Base-by-base conservation (phyloP, 2,888 invertebrate genomes). In the Eristalis pertinax region DNA sequence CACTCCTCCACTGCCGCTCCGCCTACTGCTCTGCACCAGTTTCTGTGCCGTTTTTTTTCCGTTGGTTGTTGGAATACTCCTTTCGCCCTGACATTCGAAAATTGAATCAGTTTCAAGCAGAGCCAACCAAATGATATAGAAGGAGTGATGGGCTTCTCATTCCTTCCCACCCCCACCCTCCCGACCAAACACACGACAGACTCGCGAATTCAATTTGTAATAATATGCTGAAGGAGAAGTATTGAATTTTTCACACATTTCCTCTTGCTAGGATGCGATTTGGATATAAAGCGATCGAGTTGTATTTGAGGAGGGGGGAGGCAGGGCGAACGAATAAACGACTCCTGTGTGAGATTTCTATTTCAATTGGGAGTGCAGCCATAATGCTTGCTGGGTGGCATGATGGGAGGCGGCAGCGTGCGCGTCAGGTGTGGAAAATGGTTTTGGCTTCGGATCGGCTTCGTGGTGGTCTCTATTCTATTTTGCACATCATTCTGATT, bases 211-310 rank as follows among this genome's bases (percentile, higher is more conserved):
- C 87, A 87, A 87, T 87, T 87, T 84, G 84, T 80, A 84, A 84
- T 87, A 87, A 87, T 87, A 80, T 84, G 87, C 80, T 73, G 73
- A 75, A 64, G 73, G 67, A 87, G 73, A 75, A 84, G 79, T 76
- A 87, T 87, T 84, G 87, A 84, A 87, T 84, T 87, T 87, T 84
- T 87, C 87, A 84, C 87, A 87, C 87, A 83, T 79, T 77, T 76
- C 84, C 86, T 72, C 76, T 77, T 58, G 43, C 60, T 29, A 35
- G 74, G 79, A 75, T 83, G 72, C 83, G 72, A 79, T 75, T 72
- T 74, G 72, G 75, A 73, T 78, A 78, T 83, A 83, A 83, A 86
- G 77, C 74, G 82, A 86, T 86, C 83, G 73, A 65, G 67, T 72
- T 38, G 43, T 75, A 65, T 70, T 64, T 67, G 50, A 19, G 8